These are phyloP conservation scores for Octopus bimaculoides DNA, from an alignment of 1,140 invertebrate species.

Conservation along the genomic window DNA sequence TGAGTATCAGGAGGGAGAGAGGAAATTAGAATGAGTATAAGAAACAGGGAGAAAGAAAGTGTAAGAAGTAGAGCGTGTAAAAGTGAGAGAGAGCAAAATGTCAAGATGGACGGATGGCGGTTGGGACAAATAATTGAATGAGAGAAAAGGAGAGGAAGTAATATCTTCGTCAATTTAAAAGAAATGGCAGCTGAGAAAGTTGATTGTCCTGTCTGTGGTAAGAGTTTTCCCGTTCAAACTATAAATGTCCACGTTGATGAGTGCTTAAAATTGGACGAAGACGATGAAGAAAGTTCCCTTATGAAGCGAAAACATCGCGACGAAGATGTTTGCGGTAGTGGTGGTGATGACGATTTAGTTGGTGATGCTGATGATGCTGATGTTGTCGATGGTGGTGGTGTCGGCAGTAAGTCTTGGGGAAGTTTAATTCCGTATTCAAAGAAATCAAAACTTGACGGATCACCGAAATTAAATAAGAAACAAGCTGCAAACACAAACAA, in stretches of 20 bases:
- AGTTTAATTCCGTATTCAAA: background rate
- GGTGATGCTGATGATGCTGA: background rate
- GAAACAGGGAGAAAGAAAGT: too few species aligned
- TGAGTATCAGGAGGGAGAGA: too few species aligned
- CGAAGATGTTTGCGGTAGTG: background rate
- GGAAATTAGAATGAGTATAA: too few species aligned
- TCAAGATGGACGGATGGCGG: too few species aligned
- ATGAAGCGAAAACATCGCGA: slow-evolving; percentile 21
- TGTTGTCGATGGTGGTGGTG: background rate
- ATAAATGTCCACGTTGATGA: slow-evolving; percentile 38
- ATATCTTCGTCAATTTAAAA: background rate
- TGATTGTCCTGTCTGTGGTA: slow-evolving; percentile 38
- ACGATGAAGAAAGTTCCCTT: background rate
- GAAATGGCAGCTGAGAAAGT: background rate
- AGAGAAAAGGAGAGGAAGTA: too few species aligned
- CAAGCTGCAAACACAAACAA: background rate
- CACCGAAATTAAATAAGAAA: background rate
- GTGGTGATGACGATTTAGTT: background rate
- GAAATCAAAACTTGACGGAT: background rate
- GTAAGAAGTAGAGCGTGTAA: too few species aligned
- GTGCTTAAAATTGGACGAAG: slow-evolving; percentile 25
- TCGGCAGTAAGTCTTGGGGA: background rate
- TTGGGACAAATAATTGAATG: too few species aligned
- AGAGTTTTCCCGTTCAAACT: slow-evolving; percentile 15
- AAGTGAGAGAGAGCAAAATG: too few species aligned